Conservation (phyloP, 2,888 invertebrate genomes). For the Marasmarcha lunaedactyla region DNA sequence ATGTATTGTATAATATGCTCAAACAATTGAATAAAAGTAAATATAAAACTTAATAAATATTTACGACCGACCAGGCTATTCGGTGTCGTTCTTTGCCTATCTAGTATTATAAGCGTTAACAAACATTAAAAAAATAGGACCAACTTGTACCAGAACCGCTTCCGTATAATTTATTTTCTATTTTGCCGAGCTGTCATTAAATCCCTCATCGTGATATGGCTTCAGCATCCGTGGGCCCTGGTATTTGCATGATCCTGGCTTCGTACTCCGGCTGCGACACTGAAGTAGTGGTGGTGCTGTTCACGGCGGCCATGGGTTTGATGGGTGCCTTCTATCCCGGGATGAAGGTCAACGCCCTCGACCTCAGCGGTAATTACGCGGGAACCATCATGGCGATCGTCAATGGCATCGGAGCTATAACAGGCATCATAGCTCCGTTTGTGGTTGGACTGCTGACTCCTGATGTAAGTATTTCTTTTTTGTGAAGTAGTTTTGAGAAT, state of each 20-base stretch:
- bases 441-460: constrained; percentile 75
- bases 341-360: constrained; percentile 77
- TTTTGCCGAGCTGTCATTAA: too few species aligned
- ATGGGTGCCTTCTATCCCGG: constrained; percentile 80
- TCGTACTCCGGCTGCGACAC: constrained; percentile 76
- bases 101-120: too few species aligned
- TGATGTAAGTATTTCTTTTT: constrained; percentile 57
- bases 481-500: constrained; percentile 5
- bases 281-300: constrained; percentile 68
- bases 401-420: constrained; percentile 78
- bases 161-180: too few species aligned
- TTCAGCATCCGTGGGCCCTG: constrained; percentile 74
- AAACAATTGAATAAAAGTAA: too few species aligned
- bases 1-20: too few species aligned
- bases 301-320: constrained; percentile 76
- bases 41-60: too few species aligned
- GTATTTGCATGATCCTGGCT: constrained; percentile 72
- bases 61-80: too few species aligned
- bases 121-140: too few species aligned
- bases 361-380: constrained; percentile 75
- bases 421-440: constrained; percentile 77
- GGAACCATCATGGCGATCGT: constrained; percentile 78
- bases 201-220: too few species aligned
- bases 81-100: too few species aligned
- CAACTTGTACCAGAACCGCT: too few species aligned